phyloP scores from a whole-genome alignment of 2,797 vertebrate species.

The Eulemur mongoz region DNA sequence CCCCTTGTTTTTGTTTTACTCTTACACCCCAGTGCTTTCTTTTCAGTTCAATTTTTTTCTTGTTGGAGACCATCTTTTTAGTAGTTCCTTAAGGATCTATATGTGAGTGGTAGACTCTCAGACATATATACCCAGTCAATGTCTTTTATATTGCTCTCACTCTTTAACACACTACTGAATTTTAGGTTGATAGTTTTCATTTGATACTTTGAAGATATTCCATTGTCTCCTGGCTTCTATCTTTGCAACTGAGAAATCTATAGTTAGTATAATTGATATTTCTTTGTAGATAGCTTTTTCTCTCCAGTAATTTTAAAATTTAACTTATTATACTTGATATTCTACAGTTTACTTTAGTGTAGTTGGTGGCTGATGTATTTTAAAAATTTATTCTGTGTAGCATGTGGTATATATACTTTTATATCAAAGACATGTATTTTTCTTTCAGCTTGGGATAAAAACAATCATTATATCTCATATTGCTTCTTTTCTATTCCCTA shows the following conservation, averaged over 20 bases:
- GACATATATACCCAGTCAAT: neutral
- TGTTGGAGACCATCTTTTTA: neutral
- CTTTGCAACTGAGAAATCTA: neutral
- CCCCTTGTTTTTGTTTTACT: neutral
- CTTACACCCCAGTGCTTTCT: neutral
- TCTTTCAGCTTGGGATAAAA: neutral
- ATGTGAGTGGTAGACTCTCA: neutral
- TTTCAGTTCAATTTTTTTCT: neutral
- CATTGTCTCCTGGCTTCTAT: neutral
- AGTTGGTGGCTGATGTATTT: neutral
- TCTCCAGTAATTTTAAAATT: neutral
- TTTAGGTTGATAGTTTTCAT: neutral
- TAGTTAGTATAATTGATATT: neutral
- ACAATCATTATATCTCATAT: neutral
- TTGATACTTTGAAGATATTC: neutral
- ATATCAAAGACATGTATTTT: neutral
- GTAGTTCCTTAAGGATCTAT: neutral
- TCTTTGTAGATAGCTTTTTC: neutral
- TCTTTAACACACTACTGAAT: neutral
- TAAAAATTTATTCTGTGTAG: neutral
- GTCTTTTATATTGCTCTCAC: neutral
- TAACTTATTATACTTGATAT: neutral
- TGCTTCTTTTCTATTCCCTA: neutral
- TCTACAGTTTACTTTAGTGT: neutral
- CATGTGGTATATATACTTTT: neutral